phyloP scores from a whole-genome alignment of 2,888 invertebrate genomes.

The Drosophila macrospina region DNA sequence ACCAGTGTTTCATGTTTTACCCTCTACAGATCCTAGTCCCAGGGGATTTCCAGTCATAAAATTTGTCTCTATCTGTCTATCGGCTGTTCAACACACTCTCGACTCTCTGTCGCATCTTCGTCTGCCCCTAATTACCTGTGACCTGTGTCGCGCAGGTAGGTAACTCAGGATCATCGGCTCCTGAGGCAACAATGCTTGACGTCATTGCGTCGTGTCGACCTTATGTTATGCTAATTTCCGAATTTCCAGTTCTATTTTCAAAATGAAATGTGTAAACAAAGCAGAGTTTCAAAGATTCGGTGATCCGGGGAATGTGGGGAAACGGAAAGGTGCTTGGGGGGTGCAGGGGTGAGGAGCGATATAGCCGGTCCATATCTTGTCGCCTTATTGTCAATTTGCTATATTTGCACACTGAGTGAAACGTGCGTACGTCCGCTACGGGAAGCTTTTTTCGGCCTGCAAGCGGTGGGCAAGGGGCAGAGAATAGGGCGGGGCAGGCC shows the following conservation, averaged over 20 bases:
- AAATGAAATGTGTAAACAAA: slow-evolving; percentile 66
- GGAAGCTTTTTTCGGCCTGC: slow-evolving; percentile 31
- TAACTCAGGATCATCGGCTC: slow-evolving; percentile 25
- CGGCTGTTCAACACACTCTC: neutral
- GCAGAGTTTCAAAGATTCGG: slow-evolving; percentile 27
- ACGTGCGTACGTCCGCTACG: slow-evolving; percentile 49
- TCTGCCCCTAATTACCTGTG: slow-evolving; percentile 44
- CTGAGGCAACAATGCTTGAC: slow-evolving; percentile 40
- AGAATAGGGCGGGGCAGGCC: neutral
- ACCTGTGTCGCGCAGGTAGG: neutral
- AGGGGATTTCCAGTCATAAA: slow-evolving; percentile 53
- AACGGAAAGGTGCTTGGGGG: neutral
- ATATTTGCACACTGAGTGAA: slow-evolving; percentile 70
- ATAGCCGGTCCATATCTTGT: slow-evolving; percentile 67
- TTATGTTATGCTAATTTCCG: slow-evolving; percentile 74
- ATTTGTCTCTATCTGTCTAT: slow-evolving; percentile 17
- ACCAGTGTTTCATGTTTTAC: slow-evolving; percentile 1
- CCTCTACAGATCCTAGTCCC: slow-evolving; percentile 9
- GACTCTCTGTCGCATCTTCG: neutral
- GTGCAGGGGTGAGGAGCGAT: neutral
- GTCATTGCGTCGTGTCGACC: slow-evolving; percentile 50
- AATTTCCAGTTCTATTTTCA: slow-evolving; percentile 59
- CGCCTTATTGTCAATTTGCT: slow-evolving; percentile 74
- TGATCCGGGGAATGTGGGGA: neutral
- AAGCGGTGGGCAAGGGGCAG: neutral